A percentile compares a stretch with the other conserved stretches of the same genome.
Evolutionary conservation across 2,113 vertebrate genomes (phyloP).

Genomic region (Leucopsar rothschildi): DNA sequence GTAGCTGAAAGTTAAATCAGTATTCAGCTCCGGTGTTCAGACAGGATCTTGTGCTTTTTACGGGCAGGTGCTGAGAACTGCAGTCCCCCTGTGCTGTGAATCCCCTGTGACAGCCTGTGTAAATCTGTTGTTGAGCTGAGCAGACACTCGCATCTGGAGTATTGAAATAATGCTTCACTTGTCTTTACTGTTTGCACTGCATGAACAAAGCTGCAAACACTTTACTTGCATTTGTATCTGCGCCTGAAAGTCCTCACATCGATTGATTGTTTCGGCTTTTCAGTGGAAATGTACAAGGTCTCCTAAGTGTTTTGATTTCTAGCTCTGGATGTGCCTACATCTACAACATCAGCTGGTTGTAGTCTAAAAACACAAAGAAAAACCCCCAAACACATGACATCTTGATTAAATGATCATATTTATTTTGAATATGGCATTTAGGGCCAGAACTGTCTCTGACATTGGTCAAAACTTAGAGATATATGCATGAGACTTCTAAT

Average conservation of each 20-base stretch:
- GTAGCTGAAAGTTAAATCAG: neutral
- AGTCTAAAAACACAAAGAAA: neutral
- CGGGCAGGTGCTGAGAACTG: neutral
- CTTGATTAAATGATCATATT: neutral
- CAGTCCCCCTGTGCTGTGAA: neutral
- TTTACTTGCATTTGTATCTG: neutral
- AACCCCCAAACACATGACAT: neutral
- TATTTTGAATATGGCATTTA: neutral
- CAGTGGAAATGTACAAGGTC: neutral
- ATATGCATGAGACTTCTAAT: neutral
- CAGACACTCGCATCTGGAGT: neutral
- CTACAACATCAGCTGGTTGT: neutral
- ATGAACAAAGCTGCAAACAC: neutral
- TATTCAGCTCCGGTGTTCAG: neutral
- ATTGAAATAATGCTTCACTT: neutral
- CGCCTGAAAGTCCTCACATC: neutral
- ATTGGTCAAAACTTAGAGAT: neutral
- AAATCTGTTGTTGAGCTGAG: neutral
- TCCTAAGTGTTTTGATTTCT: neutral
- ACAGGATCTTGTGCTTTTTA: neutral
- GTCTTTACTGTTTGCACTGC: neutral
- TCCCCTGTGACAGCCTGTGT: accelerated
- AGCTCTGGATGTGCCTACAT: neutral
- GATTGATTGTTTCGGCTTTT: neutral
- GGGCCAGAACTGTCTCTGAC: neutral